Conservation (phyloP, 2,888 invertebrate genomes). For the Phortica magna region DNA sequence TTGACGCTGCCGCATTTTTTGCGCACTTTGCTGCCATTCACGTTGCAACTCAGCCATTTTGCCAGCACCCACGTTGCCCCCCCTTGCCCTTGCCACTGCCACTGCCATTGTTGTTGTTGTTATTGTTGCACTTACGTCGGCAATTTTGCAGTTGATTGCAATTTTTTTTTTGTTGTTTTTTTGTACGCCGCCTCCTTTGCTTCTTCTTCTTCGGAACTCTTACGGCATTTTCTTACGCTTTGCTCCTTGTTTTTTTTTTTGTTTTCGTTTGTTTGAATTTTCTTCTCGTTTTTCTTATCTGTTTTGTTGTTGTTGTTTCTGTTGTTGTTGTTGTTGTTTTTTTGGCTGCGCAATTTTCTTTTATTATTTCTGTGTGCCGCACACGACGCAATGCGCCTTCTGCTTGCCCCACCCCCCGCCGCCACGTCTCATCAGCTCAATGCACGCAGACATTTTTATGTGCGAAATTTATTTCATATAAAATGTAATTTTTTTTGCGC, state of each 20-base stretch:
- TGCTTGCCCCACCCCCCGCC: neutral
- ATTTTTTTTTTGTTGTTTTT: too few species aligned
- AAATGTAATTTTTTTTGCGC: neutral
- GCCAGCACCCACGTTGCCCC: neutral
- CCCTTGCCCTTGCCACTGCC: too few species aligned
- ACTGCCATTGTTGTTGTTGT: conserved; percentile 36
- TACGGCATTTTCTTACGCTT: neutral
- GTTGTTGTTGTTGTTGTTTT: too few species aligned
- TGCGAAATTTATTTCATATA: conserved; percentile 16
- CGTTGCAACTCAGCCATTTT: conserved; percentile 2
- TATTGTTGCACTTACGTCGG: conserved; percentile 69
- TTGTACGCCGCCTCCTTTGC: neutral
- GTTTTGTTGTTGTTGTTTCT: neutral
- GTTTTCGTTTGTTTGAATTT: conserved; percentile 29
- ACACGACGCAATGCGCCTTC: neutral
- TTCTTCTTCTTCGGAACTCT: too few species aligned
- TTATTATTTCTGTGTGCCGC: conserved; percentile 43
- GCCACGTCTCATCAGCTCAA: neutral
- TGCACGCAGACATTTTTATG: conserved; percentile 10
- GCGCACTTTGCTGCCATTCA: conserved; percentile 26
- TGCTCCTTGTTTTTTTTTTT: conserved; percentile 48
- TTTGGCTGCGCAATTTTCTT: conserved; percentile 42
- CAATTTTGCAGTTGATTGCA: conserved; percentile 76
- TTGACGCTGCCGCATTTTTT: conserved; percentile 66
- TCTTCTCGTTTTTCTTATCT: conserved; percentile 15